Evolutionary conservation across 2,113 vertebrate species (phyloP), one percentile per base, ranked within the genome.

Genomic region (Noctilio leporinus): DNA sequence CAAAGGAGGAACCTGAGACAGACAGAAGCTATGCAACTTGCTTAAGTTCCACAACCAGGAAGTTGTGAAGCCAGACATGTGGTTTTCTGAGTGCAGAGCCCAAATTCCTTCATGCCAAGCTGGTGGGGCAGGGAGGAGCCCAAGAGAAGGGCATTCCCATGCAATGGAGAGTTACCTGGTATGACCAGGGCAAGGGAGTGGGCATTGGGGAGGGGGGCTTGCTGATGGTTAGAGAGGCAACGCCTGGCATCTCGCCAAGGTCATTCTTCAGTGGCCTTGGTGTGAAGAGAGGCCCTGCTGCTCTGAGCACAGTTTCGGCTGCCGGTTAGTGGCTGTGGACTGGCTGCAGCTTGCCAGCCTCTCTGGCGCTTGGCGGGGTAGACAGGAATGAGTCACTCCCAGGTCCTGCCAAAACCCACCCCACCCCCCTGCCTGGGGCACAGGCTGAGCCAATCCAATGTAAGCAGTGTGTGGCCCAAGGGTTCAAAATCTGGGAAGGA

Each of bases 301-400:
- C 72, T n/a, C 16, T 38, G 35, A 83, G 86, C 14, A 10, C 19
- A 12, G 47, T 28, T 72, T n/a, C 0, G 0, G 87, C 47, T 15
- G 73, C 85, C 17, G 49, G 65, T 28, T 57, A 10, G 38, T 17
- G 64, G 86, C 75, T 65, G 45, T 1, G 2, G 20, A 11, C 7
- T 0, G 30, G 26, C 77, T 49, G 24, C 64, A 5, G 33, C 55
- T 43, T 17, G 64, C 89, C 95, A 83, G 96, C 47, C 55, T 89
- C 51, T 47, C 26, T 12, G 81, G 85, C 30, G 4, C 85, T 82
- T n/a, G 77, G 91, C 83, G 24, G 83, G 28, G 59, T 17, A 65
- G 76, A 67, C 53, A 53, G 77, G 24, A 16, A 64, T 96, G 97
- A 97, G 75, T 97, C 96, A 96, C 43, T 30, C 77, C 65, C 70